These are phyloP conservation scores for Fistularia commersonii DNA, from an alignment of 2,797 vertebrate species.

Conservation along the genomic window DNA sequence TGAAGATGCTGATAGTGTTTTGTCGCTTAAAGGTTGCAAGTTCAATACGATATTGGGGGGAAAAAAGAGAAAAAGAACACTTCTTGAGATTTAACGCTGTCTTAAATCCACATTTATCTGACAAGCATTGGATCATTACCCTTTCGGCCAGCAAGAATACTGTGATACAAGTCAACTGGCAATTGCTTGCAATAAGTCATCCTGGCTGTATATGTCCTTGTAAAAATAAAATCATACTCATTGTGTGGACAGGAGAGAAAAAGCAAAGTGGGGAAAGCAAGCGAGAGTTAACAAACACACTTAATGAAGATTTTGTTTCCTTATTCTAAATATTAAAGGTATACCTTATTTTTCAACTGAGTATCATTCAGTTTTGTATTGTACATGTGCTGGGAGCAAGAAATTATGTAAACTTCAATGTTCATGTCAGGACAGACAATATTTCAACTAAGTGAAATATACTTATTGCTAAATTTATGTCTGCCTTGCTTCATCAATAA, in stretches of 20 bases:
- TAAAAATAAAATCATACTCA: constrained; percentile 58
- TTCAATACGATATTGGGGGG: constrained; percentile 14
- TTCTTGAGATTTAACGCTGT: constrained; percentile 25
- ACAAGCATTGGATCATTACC: constrained; percentile 33
- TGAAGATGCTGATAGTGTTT: constrained; percentile 5
- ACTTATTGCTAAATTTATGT: too few relatives aligned
- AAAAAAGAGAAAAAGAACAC: not conserved
- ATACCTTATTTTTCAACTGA: too few relatives aligned
- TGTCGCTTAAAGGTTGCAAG: constrained; percentile 3
- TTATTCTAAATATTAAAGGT: too few relatives aligned
- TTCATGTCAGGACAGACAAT: too few relatives aligned
- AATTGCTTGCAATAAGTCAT: constrained; percentile 54
- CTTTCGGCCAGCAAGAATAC: constrained; percentile 42
- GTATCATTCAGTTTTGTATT: too few relatives aligned
- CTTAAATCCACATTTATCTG: constrained; percentile 52
- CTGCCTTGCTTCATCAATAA: too few relatives aligned
- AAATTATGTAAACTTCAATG: too few relatives aligned
- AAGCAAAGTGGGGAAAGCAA: not conserved
- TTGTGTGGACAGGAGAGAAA: not conserved
- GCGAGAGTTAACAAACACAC: not conserved
- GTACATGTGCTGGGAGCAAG: too few relatives aligned
- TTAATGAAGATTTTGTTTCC: too few relatives aligned
- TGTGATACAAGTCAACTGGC: constrained; percentile 33
- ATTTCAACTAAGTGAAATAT: too few relatives aligned
- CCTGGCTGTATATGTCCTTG: constrained; percentile 59